Base-by-base conservation (phyloP, 2,888 invertebrate genomes). In the Actias luna region DNA sequence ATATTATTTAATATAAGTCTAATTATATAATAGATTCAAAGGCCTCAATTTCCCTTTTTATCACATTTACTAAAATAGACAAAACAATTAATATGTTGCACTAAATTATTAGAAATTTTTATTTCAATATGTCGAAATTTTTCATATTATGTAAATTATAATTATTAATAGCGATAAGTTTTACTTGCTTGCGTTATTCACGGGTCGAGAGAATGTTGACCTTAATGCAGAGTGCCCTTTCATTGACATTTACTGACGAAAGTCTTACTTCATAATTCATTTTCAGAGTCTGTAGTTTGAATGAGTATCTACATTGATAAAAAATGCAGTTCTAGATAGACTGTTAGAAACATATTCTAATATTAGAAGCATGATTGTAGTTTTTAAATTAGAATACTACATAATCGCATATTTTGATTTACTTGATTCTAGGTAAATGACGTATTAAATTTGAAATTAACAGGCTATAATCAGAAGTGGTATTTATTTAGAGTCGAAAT, bases 171-270 rank as follows among this genome's bases (percentile, higher is more conserved):
- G 27, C 10, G 39, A 59, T 39, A n/a, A 36, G 39, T 39, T 59
- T 39, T 25, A 22, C 25, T 7, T 22, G 22, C 18, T 55, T 29
- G 46, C 57, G 42, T 22, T 22, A 60, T 57, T 63, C 62, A 62
- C 39, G 58, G 65, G 59, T 58, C 64, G 22, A 46, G 22, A 46
- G 10, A 58, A 55, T 63, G 60, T 62, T 65, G 67, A 72, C 74
- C 75, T 75, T 73, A 57, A 63, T 61, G 31, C 18, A 33, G 33
- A 60, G 16, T 67, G 69, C 59, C 72, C 69, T 73, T 74, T 75
- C 59, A 55, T 58, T 71, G 75, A 50, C 60, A 60, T 63, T 63
- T 60, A 67, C 36, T 62, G 14, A 39, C 52, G 18, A 14, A 10
- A 46, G 10, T 22, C 18, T 46, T 22, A 46, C 46, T 46, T 18